Evolutionary conservation across 2,113 vertebrate genomes (phyloP), one percentile per base, ranked within the genome.

Genomic region (Dinomys branickii): DNA sequence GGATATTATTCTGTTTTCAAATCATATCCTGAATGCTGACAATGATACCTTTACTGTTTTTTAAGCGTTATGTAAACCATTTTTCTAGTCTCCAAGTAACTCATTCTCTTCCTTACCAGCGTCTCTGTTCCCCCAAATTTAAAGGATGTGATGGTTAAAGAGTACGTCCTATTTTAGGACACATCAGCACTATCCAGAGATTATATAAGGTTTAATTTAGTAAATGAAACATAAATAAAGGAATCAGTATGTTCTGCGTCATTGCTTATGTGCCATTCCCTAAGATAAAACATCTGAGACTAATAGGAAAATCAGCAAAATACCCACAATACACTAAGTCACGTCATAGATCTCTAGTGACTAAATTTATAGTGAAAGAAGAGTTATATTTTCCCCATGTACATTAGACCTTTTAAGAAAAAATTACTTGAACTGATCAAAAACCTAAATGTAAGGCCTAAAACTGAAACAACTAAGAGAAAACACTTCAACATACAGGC

Each of bases 1-100:
- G 84, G 47, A 26, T 94, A 19, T 63, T 85, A 50, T 58, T 96
- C 96, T 94, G 33, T 93, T 58, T 93, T 94, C 47, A 56, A 8
- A 87, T 61, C 3, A 4, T 92, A 35, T 59, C 52, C 35, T 33
- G 17, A 73, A 73, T 78, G 83, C 30, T 91, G 63, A n/a, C 5
- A 80, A 7, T 17, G 56, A 24, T 7, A 59, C 16, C 14, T 92
- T 26, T 61, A 41, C n/a, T 92, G 61, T 41, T 85, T 90, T 83
- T 3, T 82, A 17, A 56, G 35, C 75, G 59, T 56, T 41, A 77
- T 88, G 20, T 75, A 52, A 80, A 56, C 54, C 4, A 47, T 94
- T 93, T 87, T 24, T 94, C 19, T 59, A 58, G 14, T 80, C 26
- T 88, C 87, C 8, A 8, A 35, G 10, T n/a, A 92, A 77, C 30